Evolutionary conservation across 64 coral and sea anemone genomes (phyloP).

Genomic region (Catalaphyllia jardinei): DNA sequence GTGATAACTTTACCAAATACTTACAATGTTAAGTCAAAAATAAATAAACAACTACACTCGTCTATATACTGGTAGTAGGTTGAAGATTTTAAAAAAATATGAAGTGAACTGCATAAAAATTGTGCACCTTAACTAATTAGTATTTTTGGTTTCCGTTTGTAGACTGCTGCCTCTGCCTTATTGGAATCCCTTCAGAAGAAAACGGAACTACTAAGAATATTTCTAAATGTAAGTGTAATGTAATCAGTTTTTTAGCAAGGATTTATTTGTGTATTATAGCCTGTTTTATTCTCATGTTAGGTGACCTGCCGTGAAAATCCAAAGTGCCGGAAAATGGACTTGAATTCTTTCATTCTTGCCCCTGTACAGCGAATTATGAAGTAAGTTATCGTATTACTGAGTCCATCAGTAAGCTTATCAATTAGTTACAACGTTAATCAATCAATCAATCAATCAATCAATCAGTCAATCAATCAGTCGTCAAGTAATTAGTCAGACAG

Average conservation of each 20-base stretch:
- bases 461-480: not conserved
- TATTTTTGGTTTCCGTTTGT: not conserved
- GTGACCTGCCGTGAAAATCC: constrained; percentile 95
- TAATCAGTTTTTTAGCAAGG: not conserved
- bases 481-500: too few relatives aligned
- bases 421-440: not conserved
- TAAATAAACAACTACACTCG: too few relatives aligned
- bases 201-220: constrained; percentile 88
- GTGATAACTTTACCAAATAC: too few relatives aligned
- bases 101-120: too few relatives aligned
- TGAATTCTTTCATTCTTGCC: constrained; percentile 93
- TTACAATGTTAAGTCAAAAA: too few relatives aligned
- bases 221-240: constrained; percentile 79
- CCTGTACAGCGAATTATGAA: constrained; percentile 98
- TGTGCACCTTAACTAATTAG: too few relatives aligned
- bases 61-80: too few relatives aligned
- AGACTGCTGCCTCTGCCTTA: constrained; percentile 80
- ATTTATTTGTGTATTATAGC: not conserved
- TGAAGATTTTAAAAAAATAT: too few relatives aligned
- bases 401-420: not conserved
- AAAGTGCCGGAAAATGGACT: constrained; percentile 99
- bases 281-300: constrained; percentile 6
- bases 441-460: not conserved
- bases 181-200: constrained; percentile 98
- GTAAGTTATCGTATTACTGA: constrained; percentile 41